Base-by-base conservation (phyloP, 2,888 invertebrate genomes). In the Pilophorus perplexus region DNA sequence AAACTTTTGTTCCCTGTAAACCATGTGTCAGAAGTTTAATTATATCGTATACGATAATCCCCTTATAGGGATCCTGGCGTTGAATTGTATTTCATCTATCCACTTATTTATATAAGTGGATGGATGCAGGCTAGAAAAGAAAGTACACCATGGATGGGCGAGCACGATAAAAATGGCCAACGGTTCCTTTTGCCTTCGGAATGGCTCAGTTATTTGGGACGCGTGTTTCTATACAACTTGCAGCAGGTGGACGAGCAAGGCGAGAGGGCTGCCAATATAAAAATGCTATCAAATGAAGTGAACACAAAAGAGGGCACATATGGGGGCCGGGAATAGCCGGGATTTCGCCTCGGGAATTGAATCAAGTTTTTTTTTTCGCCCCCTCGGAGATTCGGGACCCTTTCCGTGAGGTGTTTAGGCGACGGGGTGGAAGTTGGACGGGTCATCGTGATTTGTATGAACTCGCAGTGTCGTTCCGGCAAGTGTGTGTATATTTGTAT, bases 201-300 rank as follows among this genome's bases (percentile, higher is more conserved):
- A 57, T 18, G 57, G 38, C 40, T 23, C 57, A 23, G 57, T 57
- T 38, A 57, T 57, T 57, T 16, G 3, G 23, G 18, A 42, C 10
- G 22, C 57, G 57, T 57, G 57, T 57, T 40, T 42, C 23, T 57
- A 57, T 57, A 57, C 38, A 57, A 57, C 23, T 37, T 40, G 57
- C 57, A 40, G 42, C 40, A 57, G 54, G 54, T 54, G 54, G 54
- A n/a, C 20, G 50, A 50, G 23, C 10, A 27, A 23, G 16, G 12
- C 50, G 50, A 50, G 50, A n/a, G 55, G 55, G 12, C 42, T 20
- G 38, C 57, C 57, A 57, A 57, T 57, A 57, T 57, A 57, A 57
- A 57, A 57, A 57, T 57, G 57, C 57, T 57, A 57, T 23, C 57
- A 57, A 57, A 57, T 57, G 57, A 57, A 57, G 57, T 40, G 57